Conservation (phyloP, 2,888 invertebrate species). For the Andrena fulva region DNA sequence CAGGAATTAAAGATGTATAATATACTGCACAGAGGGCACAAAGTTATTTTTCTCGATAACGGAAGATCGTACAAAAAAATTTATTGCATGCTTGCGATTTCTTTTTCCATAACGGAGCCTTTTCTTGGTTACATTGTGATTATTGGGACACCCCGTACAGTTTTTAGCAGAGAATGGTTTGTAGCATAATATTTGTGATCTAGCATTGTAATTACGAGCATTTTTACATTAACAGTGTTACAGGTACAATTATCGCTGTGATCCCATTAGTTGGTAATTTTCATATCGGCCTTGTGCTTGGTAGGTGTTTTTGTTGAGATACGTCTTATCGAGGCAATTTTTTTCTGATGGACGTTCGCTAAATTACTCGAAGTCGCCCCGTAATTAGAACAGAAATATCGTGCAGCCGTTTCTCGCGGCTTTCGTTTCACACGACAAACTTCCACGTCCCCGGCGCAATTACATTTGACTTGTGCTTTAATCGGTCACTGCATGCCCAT, state of each 20-base stretch:
- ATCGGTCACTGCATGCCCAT: constrained; percentile 11
- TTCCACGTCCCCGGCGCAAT: constrained; percentile 43
- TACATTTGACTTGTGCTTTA: constrained; percentile 28
- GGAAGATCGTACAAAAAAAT: no score
- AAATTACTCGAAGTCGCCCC: constrained; percentile 39
- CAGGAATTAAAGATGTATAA: no score
- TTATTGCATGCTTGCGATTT: no score
- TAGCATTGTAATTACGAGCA: no score
- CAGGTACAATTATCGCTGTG: constrained; percentile 10
- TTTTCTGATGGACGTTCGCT: constrained; percentile 30
- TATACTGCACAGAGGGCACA: no score
- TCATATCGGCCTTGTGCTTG: background rate
- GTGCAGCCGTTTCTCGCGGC: constrained; percentile 54
- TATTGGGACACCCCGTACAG: no score
- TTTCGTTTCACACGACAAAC: constrained; percentile 63
- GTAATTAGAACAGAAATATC: constrained; percentile 62
- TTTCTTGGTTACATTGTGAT: no score
- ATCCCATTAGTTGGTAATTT: constrained; percentile 22
- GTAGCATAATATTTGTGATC: no score
- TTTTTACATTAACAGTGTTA: no score
- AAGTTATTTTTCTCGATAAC: no score
- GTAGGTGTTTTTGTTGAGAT: constrained; percentile 9
- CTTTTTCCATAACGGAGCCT: no score
- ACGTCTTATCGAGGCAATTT: constrained; percentile 33
- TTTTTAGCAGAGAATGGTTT: no score